Evolutionary conservation across 2,797 vertebrate genomes (phyloP), one percentile per base, ranked within the genome.

Genomic region (Alcedo atthis): DNA sequence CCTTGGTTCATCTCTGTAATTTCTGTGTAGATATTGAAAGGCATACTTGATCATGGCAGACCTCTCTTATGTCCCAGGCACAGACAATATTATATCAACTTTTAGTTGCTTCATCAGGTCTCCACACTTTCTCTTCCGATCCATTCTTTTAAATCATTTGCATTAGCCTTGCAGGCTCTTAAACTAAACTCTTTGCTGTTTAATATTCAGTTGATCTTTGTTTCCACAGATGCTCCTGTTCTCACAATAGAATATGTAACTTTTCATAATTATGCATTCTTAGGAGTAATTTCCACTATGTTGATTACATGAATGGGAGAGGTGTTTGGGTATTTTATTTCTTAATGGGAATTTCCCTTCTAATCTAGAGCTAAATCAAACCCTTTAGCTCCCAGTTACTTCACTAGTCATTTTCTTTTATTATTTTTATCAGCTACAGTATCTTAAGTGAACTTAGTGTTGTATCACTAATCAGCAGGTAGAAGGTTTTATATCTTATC

Each of bases 321-420:
- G 74, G 5, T 67, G 22, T 45, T n/a, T n/a, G 32, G 13, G 28
- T 12, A 25, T 35, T 19, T 53, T 76, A 57, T 81, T 91, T 88
- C n/a, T 89, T 3, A 1, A 49, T 3, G 25, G 43, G 64, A 81
- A 70, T 62, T 77, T 80, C 5, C 42, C 35, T 91, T 89, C 30
- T 86, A 68, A 63, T 63, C 55, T 63, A 20, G n/a, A 24, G 6
- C 24, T 89, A 61, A 88, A 61, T n/a, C 48, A 81, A 66, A 68
- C 22, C 30, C 28, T 81, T 89, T 48, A 90, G 21, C 9, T 92
- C 28, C 33, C 40, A 55, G 42, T 66, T 90, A 28, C 22, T 84
- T 78, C 51, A 69, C 62, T 73, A 85, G 20, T 26, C 5, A 28
- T 84, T 85, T 71, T 92, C n/a, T 89, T 87, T 81, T 69, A 14